Percentiles rank a stretch among this genome's conserved stretches.
Conservation (phyloP, 2,888 invertebrate genomes). For the Drosophila histrio region DNA sequence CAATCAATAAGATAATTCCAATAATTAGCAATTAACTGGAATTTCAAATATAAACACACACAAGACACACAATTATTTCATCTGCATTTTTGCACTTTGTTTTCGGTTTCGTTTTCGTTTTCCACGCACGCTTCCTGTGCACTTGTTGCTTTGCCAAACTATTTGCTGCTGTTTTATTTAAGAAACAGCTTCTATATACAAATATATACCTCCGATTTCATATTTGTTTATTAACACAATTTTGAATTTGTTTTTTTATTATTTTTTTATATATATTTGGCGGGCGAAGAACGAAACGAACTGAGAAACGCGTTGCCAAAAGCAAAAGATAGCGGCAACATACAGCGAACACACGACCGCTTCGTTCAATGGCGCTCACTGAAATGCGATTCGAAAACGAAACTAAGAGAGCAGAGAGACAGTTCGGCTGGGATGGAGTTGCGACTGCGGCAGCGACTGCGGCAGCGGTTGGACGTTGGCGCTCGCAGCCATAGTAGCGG, state of each 20-base stretch:
- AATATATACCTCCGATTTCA: conserved; percentile 25
- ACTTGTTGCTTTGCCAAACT: conserved; percentile 53
- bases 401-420: conserved; percentile 32
- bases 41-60: conserved; percentile 37
- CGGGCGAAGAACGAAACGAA: conserved; percentile 21
- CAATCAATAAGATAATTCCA: conserved; percentile 40
- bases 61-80: conserved; percentile 26
- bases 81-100: conserved; percentile 44
- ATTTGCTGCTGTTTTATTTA: conserved; percentile 5
- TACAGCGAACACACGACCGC: conserved; percentile 62
- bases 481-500: conserved; percentile 13
- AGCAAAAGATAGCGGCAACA: conserved; percentile 15
- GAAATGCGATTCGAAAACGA: conserved; percentile 64
- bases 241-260: conserved; percentile 19
- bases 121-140: conserved; percentile 45
- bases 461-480: conserved; percentile 16
- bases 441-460: conserved; percentile 18
- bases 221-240: conserved; percentile 47
- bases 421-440: conserved; percentile 26
- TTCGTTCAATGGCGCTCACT: conserved; percentile 68
- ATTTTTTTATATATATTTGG: too few relatives aligned
- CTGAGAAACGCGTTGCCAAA: conserved; percentile 28
- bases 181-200: conserved; percentile 10
- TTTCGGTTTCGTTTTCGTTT: conserved; percentile 47
- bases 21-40: conserved; percentile 50